phyloP scores from a whole-genome alignment of 2,888 invertebrate species.

The Cetonia aurata region DNA sequence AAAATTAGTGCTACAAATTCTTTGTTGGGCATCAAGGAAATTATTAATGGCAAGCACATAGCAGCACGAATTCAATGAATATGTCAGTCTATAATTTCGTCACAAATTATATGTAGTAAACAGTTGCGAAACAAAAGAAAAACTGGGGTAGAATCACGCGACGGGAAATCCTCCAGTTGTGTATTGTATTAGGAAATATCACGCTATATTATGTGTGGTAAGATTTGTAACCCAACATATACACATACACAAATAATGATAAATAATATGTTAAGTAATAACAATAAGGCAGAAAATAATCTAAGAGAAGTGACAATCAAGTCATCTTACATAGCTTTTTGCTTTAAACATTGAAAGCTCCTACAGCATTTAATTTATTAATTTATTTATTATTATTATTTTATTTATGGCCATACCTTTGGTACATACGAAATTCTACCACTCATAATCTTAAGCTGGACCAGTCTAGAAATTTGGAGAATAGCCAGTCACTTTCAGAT shows the following conservation, averaged over 20 bases:
- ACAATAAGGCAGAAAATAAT: too few species aligned
- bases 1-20: slow-evolving; percentile 35
- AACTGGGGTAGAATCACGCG: slow-evolving; percentile 36
- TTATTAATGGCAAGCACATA: slow-evolving; percentile 29
- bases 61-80: slow-evolving; percentile 43
- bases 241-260: slow-evolving; percentile 8
- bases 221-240: slow-evolving; percentile 37
- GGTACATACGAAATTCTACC: too few species aligned
- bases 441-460: too few species aligned
- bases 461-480: too few species aligned
- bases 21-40: slow-evolving; percentile 19
- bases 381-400: too few species aligned
- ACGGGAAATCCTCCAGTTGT: slow-evolving; percentile 45
- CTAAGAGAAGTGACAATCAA: too few species aligned
- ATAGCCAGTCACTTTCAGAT: too few species aligned
- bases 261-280: too few species aligned
- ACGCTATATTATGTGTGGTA: slow-evolving; percentile 30
- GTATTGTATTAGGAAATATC: slow-evolving; percentile 42
- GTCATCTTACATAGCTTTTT: too few species aligned
- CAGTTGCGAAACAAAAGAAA: slow-evolving; percentile 36
- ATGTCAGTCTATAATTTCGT: slow-evolving; percentile 36
- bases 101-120: slow-evolving; percentile 35
- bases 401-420: too few species aligned
- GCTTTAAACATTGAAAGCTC: too few species aligned
- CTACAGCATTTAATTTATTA: too few species aligned